A percentile compares a stretch with the other conserved stretches of the same genome.
Evolutionary conservation across 2,113 vertebrate genomes (phyloP).

Genomic region (Oreochromis niloticus): DNA sequence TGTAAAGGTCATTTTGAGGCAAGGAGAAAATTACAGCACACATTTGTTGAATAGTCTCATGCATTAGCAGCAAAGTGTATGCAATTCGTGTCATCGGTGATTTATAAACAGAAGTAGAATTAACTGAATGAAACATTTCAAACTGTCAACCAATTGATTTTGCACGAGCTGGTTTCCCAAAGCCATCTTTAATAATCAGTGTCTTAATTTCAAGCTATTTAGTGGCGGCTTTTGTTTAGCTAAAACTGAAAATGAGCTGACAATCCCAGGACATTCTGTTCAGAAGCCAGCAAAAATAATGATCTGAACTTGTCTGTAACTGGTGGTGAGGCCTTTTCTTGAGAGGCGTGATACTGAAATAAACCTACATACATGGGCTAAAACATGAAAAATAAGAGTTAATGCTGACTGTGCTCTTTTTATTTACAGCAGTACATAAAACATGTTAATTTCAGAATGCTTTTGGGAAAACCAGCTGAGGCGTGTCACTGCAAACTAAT

Average conservation of each 20-base stretch:
- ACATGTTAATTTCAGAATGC: neutral
- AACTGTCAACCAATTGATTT: neutral
- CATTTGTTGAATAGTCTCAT: slow-evolving; percentile 14
- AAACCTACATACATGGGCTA: neutral
- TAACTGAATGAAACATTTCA: neutral
- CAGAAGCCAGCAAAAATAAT: neutral
- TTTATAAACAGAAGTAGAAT: neutral
- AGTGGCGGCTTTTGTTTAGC: neutral
- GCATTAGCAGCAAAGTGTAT: slow-evolving; percentile 5
- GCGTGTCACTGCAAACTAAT: neutral
- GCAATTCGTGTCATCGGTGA: neutral
- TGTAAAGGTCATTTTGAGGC: neutral
- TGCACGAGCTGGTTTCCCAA: neutral
- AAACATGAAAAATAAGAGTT: neutral
- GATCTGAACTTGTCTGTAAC: neutral
- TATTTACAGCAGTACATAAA: neutral
- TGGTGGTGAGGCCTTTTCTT: neutral
- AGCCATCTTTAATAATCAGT: neutral
- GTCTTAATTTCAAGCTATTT: neutral
- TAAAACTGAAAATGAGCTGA: fast-evolving
- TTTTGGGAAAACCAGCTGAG: neutral
- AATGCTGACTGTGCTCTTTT: neutral
- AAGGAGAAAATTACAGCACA: neutral
- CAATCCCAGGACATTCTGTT: neutral
- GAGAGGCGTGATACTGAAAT: neutral